These are phyloP conservation scores for Heliconius hewitsoni DNA, from an alignment of 1,140 invertebrate species.

Conservation along the genomic window DNA sequence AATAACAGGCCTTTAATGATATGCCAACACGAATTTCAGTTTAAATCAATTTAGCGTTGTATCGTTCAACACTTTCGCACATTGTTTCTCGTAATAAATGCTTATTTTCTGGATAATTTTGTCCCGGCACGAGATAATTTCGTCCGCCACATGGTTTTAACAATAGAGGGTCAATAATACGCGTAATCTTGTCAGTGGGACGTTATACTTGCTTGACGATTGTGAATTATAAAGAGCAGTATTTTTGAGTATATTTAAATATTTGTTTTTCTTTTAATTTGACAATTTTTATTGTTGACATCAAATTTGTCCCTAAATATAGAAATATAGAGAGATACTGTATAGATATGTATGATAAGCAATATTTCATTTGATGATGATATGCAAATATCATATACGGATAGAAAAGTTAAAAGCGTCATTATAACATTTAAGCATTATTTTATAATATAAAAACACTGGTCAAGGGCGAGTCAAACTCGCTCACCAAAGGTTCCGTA, in stretches of 20 bases:
- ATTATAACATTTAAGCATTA: no score
- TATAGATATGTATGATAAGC: no score
- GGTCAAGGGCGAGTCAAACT: no score
- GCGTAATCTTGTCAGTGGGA: slow-evolving; percentile 62
- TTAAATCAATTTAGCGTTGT: slow-evolving; percentile 26
- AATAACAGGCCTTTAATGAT: background rate
- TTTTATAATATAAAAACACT: no score
- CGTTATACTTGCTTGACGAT: slow-evolving; percentile 65
- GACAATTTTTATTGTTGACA: no score
- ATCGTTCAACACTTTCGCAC: slow-evolving; percentile 42
- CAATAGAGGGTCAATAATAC: slow-evolving; percentile 77
- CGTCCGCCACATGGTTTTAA: slow-evolving; percentile 69
- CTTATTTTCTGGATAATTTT: slow-evolving; percentile 36
- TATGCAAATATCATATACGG: no score
- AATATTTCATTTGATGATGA: no score
- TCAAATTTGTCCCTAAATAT: no score
- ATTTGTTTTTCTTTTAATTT: background rate
- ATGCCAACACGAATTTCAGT: slow-evolving; percentile 24
- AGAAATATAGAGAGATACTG: no score
- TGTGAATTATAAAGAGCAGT: slow-evolving; percentile 39
- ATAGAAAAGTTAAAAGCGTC: no score
- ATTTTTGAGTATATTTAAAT: background rate
- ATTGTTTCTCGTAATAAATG: slow-evolving; percentile 30
- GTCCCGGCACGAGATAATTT: slow-evolving; percentile 52
- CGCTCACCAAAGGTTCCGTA: no score